Base-by-base conservation (phyloP, 37 sponge, comb jelly and placozoan genomes). In the Tethya wilhelma region DNA sequence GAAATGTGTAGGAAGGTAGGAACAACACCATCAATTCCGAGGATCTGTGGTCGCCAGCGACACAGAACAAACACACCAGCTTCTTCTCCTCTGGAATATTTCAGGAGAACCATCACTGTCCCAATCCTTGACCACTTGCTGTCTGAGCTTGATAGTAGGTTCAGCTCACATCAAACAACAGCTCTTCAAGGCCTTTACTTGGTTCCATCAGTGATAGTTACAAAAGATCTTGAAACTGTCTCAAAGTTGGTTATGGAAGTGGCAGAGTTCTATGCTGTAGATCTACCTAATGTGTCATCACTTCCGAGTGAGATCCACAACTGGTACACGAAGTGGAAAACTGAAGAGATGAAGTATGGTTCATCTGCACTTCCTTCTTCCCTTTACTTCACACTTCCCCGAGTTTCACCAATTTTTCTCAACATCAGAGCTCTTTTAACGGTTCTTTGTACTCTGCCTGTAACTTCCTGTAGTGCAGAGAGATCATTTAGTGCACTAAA, bases 1-100 rank as follows among this genome's bases (percentile, higher is more conserved):
- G 4, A 79, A 79, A 70, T 79, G 74, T 86, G 80, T 63, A 44
- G 39, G 22, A 69, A 41, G 37, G 42, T 73, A 45, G 74, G 87
- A 23, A 86, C 73, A 34, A 22, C 45, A 25, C 80, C 67, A 59
- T 73, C 79, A 7, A 5, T 76, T 20, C 85, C 85, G 34, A 30
- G 77, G 38, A 6, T 8, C 4, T 84, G 85, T 73, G 74, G 87
- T 20, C 73, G 75, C 26, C 84, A 83, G 44, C 45, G 45, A 26
- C 73, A 72, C 73, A 40, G 73, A 44, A 4, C 73, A 72, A 72
- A 72, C 55, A 72, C 73, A 8, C 73, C 73, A 44, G 73, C 73
- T 44, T 40, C 45, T 28, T 44, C 46, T 40, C 55, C 73, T 44
- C 44, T 4, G 17, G 73, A 72, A 29, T 72, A 72, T 55, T 72